Evolutionary conservation across 2,888 invertebrate species (phyloP), one percentile per base, ranked within the genome.

Genomic region (Urechis unicinctus): DNA sequence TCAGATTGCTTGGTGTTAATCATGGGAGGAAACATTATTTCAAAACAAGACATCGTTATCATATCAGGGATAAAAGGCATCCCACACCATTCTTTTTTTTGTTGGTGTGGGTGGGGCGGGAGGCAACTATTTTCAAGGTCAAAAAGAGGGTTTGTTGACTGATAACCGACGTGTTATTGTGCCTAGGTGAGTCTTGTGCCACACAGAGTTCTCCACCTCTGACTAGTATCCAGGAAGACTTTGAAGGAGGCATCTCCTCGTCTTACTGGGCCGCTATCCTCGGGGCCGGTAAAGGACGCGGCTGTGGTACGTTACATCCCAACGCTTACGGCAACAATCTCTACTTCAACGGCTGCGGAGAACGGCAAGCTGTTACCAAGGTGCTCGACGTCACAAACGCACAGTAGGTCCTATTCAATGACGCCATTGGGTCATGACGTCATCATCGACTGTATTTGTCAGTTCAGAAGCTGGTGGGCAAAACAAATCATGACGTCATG

Each of bases 321-420:
- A 69, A 70, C 56, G 76, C 75, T 42, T 77, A 78, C 57, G 79
- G 79, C 1, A 77, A 77, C 55, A 77, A 75, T 17, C 64, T 79
- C 13, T 78, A 79, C 61, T 79, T 79, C 66, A 75, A 73, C 57
- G 78, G 75, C 31, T 78, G 78, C 68, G 78, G 77, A 0, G 61
- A 68, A 21, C 63, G 79, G 52, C 70, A 76, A 57, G 78, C 77
- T 2, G 60, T 70, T 21, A 78, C 78, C 2, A 68, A 66, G 17
- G 74, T 75, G 52, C 66, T 79, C 61, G 78, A 79, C 58, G 65
- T 75, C 1, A 62, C 69, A 2, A 59, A 64, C 43, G 74, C 76
- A n/a, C n/a, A n/a, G n/a, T n/a, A n/a, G n/a, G n/a, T n/a, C n/a
- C n/a, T n/a, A n/a, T n/a, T n/a, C n/a, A n/a, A n/a, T n/a, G n/a